Conservation (phyloP, 2,888 invertebrate genomes). For the Shargacucullia verbasci region DNA sequence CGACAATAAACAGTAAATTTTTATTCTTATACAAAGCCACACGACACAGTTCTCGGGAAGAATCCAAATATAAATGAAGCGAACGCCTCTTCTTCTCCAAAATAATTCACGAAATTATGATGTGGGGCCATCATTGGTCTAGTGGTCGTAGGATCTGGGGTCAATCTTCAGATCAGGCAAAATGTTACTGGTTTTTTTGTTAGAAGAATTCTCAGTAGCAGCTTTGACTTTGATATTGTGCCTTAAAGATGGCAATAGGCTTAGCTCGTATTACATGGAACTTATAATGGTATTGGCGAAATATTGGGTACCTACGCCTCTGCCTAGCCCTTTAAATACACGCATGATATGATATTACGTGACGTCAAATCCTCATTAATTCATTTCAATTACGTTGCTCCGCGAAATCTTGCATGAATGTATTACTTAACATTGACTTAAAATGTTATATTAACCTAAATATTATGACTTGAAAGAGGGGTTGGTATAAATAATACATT, state of each 20-base stretch:
- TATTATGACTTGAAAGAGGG: constrained; percentile 16
- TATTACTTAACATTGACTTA: constrained; percentile 9
- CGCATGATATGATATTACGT: constrained; percentile 19
- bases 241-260: no score
- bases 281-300: no score
- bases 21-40: background rate
- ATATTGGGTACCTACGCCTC: no score
- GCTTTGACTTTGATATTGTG: no score
- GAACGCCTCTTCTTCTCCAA: constrained; percentile 18
- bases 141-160: no score
- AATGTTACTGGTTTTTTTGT: no score
- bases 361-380: constrained; percentile 13
- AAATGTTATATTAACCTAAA: constrained; percentile 24
- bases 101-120: constrained; percentile 33
- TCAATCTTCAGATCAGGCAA: no score
- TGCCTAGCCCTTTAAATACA: no score
- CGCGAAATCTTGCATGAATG: constrained; percentile 13
- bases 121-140: constrained; percentile 14
- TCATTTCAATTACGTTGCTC: no score
- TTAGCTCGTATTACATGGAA: no score
- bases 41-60: constrained; percentile 6
- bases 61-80: constrained; percentile 21
- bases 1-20: constrained; percentile 21
- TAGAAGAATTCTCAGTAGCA: no score
- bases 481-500: constrained; percentile 1